phyloP scores from a whole-genome alignment of 2,113 vertebrate genomes.

The Marcusenius ussheri region DNA sequence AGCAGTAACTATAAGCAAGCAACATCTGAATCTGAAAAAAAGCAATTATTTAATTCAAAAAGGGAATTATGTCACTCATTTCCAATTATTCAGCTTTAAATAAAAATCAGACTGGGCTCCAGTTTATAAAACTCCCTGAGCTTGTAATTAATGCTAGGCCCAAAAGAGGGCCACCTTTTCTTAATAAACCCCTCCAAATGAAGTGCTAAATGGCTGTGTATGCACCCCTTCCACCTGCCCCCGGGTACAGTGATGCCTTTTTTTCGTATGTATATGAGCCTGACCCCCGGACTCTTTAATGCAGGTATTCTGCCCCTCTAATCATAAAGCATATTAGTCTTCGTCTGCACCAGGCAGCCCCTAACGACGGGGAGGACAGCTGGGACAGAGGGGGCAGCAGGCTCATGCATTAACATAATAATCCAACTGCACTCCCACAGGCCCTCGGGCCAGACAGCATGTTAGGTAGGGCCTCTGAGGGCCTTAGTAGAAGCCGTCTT shows the following conservation, averaged over 20 bases:
- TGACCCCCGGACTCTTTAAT: slow-evolving; percentile 63
- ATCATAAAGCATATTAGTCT: slow-evolving; percentile 98
- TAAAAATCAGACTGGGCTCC: background rate
- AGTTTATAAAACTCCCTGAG: background rate
- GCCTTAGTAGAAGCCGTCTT: slow-evolving; percentile 58
- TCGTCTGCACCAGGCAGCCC: slow-evolving; percentile 97
- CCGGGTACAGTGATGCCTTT: slow-evolving; percentile 56
- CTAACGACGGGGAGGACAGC: slow-evolving; percentile 94
- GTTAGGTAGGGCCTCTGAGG: slow-evolving; percentile 86
- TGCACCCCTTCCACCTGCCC: slow-evolving; percentile 50
- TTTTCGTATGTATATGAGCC: slow-evolving; percentile 82
- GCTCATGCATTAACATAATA: slow-evolving; percentile 99
- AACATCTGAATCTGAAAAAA: background rate
- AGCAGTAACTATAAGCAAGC: background rate
- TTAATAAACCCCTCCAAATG: slow-evolving; percentile 55
- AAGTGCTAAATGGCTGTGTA: slow-evolving; percentile 45
- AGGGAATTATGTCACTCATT: background rate
- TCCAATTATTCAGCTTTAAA: background rate
- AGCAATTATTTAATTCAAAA: background rate
- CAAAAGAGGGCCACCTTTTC: slow-evolving; percentile 34
- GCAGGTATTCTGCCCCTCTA: slow-evolving; percentile 95
- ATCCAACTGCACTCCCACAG: slow-evolving; percentile 89
- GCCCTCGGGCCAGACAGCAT: slow-evolving; percentile 94
- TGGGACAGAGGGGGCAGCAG: slow-evolving; percentile 97
- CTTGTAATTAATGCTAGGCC: background rate